phyloP scores from a whole-genome alignment of 2,888 invertebrate species.

The Belgica antarctica region DNA sequence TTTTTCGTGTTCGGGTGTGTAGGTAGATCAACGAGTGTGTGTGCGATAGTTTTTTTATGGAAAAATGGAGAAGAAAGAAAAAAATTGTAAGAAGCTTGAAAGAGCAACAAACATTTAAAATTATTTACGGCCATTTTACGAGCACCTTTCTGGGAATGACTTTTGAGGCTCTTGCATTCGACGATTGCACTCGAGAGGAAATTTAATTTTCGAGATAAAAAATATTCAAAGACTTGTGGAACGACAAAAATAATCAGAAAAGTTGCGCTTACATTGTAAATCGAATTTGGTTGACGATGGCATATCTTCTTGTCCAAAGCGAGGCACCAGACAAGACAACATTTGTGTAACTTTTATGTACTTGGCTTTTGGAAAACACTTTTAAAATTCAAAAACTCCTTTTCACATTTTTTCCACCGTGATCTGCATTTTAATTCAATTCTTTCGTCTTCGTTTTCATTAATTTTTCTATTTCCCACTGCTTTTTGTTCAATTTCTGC shows the following conservation, averaged over 20 bases:
- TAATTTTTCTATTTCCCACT: not conserved
- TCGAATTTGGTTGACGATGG: constrained; percentile 55
- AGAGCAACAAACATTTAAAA: constrained; percentile 7
- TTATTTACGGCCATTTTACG: constrained; percentile 42
- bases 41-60: constrained; percentile 29
- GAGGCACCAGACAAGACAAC: constrained; percentile 57
- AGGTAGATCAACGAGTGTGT: constrained; percentile 20
- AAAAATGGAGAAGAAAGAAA: constrained; percentile 43
- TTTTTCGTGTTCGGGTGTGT: constrained; percentile 26
- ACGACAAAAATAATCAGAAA: not conserved
- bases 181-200: not conserved
- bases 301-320: constrained; percentile 57
- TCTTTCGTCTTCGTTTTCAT: not conserved
- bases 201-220: not conserved
- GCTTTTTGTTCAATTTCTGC: not conserved
- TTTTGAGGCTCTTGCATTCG: not conserved
- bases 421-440: constrained; percentile 5
- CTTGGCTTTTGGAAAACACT: not conserved
- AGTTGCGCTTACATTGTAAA: constrained; percentile 54
- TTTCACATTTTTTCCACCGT: constrained; percentile 3
- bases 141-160: constrained; percentile 32
- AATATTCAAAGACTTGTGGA: not conserved
- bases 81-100: constrained; percentile 2
- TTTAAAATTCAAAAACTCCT: constrained; percentile 10
- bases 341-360: constrained; percentile 51